phyloP scores from a whole-genome alignment of 35 echinoderm and acorn worm genomes.

The Nesometra sesokonis region DNA sequence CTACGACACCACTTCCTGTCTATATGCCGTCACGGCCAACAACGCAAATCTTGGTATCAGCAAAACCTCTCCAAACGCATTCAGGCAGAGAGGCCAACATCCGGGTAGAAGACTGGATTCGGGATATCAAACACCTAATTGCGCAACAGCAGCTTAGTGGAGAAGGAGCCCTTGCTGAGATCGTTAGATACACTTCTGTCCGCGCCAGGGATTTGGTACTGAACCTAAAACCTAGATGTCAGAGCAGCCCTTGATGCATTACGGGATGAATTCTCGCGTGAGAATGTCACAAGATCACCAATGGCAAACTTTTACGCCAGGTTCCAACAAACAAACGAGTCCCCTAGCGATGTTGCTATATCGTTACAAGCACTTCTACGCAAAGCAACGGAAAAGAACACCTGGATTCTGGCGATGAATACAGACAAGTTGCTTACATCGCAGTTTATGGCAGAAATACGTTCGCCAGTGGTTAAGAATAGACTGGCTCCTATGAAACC shows the following conservation, averaged over 20 bases:
- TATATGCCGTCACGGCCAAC: neutral
- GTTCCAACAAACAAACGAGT: neutral
- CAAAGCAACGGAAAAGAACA: neutral
- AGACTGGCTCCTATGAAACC: constrained; percentile 19
- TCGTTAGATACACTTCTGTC: neutral
- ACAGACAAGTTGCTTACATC: constrained; percentile 3
- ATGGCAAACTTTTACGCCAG: constrained; percentile 24
- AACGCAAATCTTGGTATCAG: neutral
- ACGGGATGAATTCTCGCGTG: neutral
- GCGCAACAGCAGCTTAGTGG: neutral
- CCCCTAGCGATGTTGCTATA: neutral
- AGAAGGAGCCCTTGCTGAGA: neutral
- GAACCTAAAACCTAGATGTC: neutral
- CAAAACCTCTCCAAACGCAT: neutral
- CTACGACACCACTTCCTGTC: no score
- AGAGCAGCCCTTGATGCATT: constrained; percentile 1
- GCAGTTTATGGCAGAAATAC: constrained; percentile 1
- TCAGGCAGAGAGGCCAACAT: neutral
- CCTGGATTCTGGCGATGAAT: neutral
- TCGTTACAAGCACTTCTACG: neutral
- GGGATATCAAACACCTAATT: neutral
- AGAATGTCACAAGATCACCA: neutral
- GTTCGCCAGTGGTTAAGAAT: neutral
- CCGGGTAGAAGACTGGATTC: neutral
- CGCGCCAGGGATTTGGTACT: constrained; percentile 18